These are phyloP conservation scores for Morpho deidamia DNA, from an alignment of 2,888 invertebrate species.

Conservation along the genomic window DNA sequence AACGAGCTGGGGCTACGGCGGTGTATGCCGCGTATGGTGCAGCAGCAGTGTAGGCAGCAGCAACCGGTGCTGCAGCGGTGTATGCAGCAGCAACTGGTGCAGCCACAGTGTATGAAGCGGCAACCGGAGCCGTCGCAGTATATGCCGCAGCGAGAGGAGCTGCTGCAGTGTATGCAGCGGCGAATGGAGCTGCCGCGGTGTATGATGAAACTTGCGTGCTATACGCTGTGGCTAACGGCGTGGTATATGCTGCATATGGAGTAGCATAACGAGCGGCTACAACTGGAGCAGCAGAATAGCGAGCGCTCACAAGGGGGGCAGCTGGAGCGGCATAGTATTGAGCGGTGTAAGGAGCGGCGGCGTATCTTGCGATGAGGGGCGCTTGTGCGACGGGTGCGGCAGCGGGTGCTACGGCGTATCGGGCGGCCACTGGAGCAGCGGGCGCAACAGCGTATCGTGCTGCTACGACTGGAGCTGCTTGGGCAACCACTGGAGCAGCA, in stretches of 20 bases:
- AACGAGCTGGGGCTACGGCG: conserved; percentile 25
- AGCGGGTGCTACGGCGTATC: conserved; percentile 37
- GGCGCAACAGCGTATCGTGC: conserved; percentile 32
- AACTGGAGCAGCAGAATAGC: conserved; percentile 70
- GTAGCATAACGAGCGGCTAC: conserved; percentile 37
- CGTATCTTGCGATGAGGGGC: conserved; percentile 25
- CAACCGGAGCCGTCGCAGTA: conserved; percentile 30
- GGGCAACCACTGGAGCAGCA: conserved; percentile 38
- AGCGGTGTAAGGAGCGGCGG: conserved; percentile 26
- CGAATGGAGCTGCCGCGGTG: conserved; percentile 23
- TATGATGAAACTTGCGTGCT: conserved; percentile 7
- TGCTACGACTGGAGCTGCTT: conserved; percentile 28
- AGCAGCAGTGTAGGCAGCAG: conserved; percentile 17
- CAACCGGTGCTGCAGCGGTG: conserved; percentile 24
- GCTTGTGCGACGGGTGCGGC: conserved; percentile 37
- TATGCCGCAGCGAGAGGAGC: conserved; percentile 6
- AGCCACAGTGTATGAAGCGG: conserved; percentile 33
- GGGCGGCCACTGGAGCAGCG: conserved; percentile 31
- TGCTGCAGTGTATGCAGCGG: conserved; percentile 19
- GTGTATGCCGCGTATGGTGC: conserved; percentile 21
- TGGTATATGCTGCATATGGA: conserved; percentile 15
- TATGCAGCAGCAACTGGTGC: conserved; percentile 22
- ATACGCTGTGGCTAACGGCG: conserved; percentile 17
- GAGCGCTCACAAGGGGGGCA: conserved; percentile 60
- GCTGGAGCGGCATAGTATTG: conserved; percentile 30